phyloP scores from a whole-genome alignment of 1,140 invertebrate species.

The Drosophila subobscura region DNA sequence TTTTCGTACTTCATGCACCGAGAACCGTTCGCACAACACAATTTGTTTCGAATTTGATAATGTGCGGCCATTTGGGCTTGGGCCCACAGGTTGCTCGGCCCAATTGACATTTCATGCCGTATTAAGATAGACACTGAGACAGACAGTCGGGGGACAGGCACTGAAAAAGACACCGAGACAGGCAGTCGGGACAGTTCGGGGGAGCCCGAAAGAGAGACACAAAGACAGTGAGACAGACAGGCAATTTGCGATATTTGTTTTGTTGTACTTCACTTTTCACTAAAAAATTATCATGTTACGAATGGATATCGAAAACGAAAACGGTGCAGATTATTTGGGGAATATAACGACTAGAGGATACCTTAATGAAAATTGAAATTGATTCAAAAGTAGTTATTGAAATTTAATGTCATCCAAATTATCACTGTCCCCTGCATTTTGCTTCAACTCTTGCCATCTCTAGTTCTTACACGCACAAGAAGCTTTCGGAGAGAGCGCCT shows the following conservation, averaged over 20 bases:
- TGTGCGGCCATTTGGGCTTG: conserved; percentile 53
- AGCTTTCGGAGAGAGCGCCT: no score
- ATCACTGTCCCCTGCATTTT: no score
- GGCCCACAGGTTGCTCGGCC: conserved; percentile 61
- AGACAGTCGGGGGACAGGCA: conserved; percentile 38
- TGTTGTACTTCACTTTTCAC: conserved; percentile 58
- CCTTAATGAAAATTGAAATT: no score
- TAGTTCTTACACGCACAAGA: no score
- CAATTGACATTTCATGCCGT: conserved; percentile 79
- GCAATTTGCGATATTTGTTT: conserved; percentile 71
- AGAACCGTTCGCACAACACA: conserved; percentile 37
- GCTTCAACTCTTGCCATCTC: no score
- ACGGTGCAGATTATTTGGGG: no score
- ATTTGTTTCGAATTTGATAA: conserved; percentile 82
- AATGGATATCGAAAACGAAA: no score
- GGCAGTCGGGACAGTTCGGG: conserved; percentile 18
- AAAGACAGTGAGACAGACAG: conserved; percentile 43
- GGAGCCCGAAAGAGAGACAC: conserved; percentile 30
- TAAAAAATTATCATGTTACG: conserved; percentile 76
- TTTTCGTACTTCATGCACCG: conserved; percentile 50
- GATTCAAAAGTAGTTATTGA: no score
- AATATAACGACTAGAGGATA: no score
- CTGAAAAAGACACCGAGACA: conserved; percentile 1
- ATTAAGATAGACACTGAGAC: conserved; percentile 59
- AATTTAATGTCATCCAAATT: no score